Evolutionary conservation across 2,888 invertebrate species (phyloP), one percentile per base, ranked within the genome.

Genomic region (Nematopogon swammerdamellus): DNA sequence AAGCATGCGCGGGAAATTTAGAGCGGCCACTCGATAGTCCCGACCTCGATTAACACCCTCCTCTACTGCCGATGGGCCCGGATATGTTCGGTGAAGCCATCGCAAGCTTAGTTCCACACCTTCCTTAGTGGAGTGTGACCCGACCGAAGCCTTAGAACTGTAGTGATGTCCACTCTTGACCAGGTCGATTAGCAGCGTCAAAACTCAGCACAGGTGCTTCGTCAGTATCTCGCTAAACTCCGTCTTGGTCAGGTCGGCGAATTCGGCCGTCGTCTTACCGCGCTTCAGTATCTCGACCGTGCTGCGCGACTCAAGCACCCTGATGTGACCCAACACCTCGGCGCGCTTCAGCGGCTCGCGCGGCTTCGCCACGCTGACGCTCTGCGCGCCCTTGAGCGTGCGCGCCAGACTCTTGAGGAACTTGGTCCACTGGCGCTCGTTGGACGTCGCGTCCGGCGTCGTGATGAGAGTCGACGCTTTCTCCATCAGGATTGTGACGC

Each of bases 331-430:
- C 18, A 64, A 50, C 0, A 77, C 47, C 45, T 66, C 70, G 0
- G 53, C 50, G 11, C 68, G 66, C 0, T 67, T 53, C 4, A 77
- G 49, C 0, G 68, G 67, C 1, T 63, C 56, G 0, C 63, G 20
- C 0, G 79, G 76, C 11, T 61, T 65, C 0, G 73, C 72, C 0
- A 76, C 69, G 2, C 55, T 61, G 0, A 74, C 49, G 0, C 57
- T 62, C n/a, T n/a, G n/a, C 0, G 74, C 70, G 54, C 65, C 67
- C 49, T 74, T 74, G 1, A 80, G 59, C 0, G 80, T 72, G 25
- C 83, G 64, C 0, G 81, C 76, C 47, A 83, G 63, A 0, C 73
- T 75, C 52, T 74, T 70, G 4, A 85, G 68, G 65, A 84, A 85
- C 53, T 76, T 76, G 10, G 68, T 76, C 83, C 84, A 84, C 50